Percentiles rank a stretch among this genome's conserved stretches.
phyloP scores from a whole-genome alignment of 1,140 invertebrate genomes.

The Halictus rubicundus region DNA sequence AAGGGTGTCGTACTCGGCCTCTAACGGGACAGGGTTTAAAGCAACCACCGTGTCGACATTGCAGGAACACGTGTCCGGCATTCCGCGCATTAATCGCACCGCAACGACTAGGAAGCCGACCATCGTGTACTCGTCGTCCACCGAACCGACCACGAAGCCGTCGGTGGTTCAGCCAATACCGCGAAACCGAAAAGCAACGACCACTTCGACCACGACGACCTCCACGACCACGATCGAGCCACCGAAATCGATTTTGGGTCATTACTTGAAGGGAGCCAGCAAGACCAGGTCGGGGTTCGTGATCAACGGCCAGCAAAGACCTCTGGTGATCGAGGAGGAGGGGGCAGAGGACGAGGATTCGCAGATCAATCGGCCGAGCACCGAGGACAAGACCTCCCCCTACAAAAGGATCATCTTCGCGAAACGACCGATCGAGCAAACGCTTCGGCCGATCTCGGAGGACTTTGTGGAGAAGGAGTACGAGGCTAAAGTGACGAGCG shows the following conservation, averaged over 20 bases:
- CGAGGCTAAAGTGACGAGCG: constrained; percentile 72
- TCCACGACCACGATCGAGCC: constrained; percentile 70
- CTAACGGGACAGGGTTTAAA: constrained; percentile 82
- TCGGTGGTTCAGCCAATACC: constrained; percentile 84
- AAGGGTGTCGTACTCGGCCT: constrained; percentile 89
- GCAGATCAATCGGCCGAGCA: constrained; percentile 74
- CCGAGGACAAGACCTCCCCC: constrained; percentile 67
- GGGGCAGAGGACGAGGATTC: constrained; percentile 68
- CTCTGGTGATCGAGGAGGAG: constrained; percentile 71
- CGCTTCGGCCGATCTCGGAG: constrained; percentile 72
- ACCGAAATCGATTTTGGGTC: constrained; percentile 65
- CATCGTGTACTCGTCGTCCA: constrained; percentile 77
- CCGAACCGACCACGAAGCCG: constrained; percentile 77
- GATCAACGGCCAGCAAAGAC: constrained; percentile 76
- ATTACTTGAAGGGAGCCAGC: constrained; percentile 62
- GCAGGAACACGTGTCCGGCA: constrained; percentile 79
- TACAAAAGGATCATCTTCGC: constrained; percentile 77
- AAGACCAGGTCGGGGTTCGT: constrained; percentile 73
- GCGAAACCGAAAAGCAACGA: constrained; percentile 78
- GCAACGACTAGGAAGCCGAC: constrained; percentile 70
- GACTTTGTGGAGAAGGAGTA: constrained; percentile 75
- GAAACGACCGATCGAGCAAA: constrained; percentile 77
- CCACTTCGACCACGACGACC: constrained; percentile 69
- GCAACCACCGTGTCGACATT: constrained; percentile 78
- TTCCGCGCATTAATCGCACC: constrained; percentile 75